phyloP scores from a whole-genome alignment of 2,797 vertebrate species.

The Urocyon cinereoargenteus region DNA sequence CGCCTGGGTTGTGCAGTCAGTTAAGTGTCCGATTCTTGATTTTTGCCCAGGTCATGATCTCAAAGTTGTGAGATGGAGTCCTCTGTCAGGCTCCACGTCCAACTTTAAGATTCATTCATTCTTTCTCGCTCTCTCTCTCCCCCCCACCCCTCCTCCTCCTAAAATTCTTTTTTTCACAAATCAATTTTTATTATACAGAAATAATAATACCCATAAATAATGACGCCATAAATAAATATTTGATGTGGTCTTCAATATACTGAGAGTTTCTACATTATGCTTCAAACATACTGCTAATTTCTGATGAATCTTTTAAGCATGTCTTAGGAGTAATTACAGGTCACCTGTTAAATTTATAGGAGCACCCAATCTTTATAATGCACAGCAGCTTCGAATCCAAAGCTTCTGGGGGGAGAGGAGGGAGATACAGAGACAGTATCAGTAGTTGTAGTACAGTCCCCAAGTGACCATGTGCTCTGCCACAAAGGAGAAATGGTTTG shows the following conservation, averaged over 20 bases:
- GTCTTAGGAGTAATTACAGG: constrained; percentile 57
- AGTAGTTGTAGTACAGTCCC: neutral
- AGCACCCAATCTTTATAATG: neutral
- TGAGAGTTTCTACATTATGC: constrained; percentile 15
- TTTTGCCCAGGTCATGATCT: neutral
- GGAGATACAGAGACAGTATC: neutral
- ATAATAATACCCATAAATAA: neutral
- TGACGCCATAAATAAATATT: neutral
- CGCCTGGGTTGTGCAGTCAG: neutral
- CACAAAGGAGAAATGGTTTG: constrained; percentile 7
- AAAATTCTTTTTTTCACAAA: neutral
- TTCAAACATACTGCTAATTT: constrained; percentile 48
- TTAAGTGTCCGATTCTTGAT: neutral
- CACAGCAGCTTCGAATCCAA: neutral
- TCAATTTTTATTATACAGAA: neutral
- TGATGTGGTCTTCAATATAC: neutral
- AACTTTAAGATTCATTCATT: neutral
- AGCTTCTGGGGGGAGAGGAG: neutral
- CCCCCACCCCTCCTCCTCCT: neutral
- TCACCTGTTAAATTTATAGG: constrained; percentile 40
- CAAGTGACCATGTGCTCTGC: neutral
- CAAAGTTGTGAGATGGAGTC: neutral
- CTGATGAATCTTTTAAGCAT: neutral
- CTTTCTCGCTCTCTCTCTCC: neutral
- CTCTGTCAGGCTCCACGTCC: neutral